A percentile compares a stretch with the other conserved stretches of the same genome.
Evolutionary conservation across 1,140 invertebrate species (phyloP).

Genomic region (Doryteuthis pealeii): DNA sequence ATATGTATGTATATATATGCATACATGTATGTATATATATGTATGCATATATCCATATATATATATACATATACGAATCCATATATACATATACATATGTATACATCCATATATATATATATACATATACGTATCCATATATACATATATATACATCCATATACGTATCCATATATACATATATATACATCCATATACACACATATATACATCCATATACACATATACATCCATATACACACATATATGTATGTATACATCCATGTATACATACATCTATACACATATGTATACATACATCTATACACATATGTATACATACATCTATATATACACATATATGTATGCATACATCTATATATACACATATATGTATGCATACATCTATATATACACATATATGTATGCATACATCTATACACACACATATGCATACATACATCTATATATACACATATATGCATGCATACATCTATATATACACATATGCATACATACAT

Average conservation of each 20-base stretch:
- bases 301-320: not conserved
- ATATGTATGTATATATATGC: no score
- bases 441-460: not conserved
- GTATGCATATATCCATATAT: no score
- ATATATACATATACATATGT: no score
- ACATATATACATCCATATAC: no score
- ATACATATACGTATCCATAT: no score
- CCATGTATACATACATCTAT: not conserved
- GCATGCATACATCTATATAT: not conserved
- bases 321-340: not conserved
- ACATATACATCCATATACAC: no score
- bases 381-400: not conserved
- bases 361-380: not conserved
- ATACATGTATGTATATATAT: no score
- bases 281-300: not conserved
- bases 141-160: no score
- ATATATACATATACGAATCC: no score
- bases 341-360: not conserved
- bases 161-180: no score
- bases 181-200: no score
- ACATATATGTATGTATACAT: not conserved
- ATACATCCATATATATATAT: no score
- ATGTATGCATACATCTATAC: not conserved
- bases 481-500: not conserved
- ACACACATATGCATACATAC: not conserved